Evolutionary conservation across 2,797 vertebrate species (phyloP).

Genomic region (Petrocephalus schoutedeni): DNA sequence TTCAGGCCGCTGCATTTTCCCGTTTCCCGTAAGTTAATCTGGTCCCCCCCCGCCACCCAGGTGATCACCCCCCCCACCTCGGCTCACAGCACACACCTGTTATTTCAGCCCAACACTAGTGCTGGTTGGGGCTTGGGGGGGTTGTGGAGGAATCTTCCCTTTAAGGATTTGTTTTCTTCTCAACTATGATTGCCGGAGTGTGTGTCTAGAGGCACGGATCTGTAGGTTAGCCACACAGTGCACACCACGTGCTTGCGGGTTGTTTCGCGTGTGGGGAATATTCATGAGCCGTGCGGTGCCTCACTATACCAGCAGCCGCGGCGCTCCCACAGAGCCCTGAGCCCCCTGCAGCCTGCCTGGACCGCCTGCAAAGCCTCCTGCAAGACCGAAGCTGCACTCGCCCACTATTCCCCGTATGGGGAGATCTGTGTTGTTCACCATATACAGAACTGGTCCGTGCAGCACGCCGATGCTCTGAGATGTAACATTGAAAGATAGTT

Average conservation of each 20-base stretch:
- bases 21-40: background rate
- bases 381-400: background rate
- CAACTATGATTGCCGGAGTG: background rate
- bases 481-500: background rate
- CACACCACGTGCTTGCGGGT: background rate
- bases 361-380: background rate
- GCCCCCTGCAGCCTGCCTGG: background rate
- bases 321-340: background rate
- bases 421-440: background rate
- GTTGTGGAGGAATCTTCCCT: background rate
- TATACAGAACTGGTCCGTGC: background rate
- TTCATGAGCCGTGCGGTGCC: constrained; percentile 3
- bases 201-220: background rate
- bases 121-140: background rate
- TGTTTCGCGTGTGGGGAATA: background rate
- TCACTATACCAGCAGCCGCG: background rate
- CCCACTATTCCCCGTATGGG: background rate
- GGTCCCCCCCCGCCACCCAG: background rate
- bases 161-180: background rate
- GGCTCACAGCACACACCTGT: background rate
- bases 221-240: background rate
- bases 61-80: background rate
- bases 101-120: background rate
- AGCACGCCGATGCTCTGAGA: background rate
- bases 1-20: background rate